These are phyloP conservation scores for Capromys pilorides DNA, from an alignment of 2,797 vertebrate species.

Conservation along the genomic window DNA sequence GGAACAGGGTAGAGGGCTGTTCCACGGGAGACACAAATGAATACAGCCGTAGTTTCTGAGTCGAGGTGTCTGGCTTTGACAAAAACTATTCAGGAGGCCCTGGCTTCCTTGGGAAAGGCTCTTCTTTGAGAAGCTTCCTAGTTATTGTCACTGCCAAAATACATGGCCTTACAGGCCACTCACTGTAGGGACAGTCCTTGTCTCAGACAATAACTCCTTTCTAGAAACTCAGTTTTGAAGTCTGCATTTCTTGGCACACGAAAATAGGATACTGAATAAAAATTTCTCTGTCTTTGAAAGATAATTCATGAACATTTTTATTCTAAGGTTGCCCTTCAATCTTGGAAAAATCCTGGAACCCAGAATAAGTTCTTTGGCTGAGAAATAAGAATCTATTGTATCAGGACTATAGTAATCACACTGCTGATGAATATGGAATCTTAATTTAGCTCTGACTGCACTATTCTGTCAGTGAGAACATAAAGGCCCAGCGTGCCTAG, in stretches of 20 bases:
- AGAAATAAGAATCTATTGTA: too few relatives aligned
- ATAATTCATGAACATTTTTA: too few relatives aligned
- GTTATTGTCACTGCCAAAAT: neutral
- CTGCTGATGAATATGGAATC: too few relatives aligned
- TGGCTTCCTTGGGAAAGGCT: neutral
- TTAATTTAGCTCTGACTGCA: too few relatives aligned
- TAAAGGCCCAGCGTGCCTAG: too few relatives aligned
- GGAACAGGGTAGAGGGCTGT: neutral
- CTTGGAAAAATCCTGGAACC: too few relatives aligned
- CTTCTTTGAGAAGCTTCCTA: neutral
- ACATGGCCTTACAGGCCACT: neutral
- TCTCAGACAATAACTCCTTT: conserved; percentile 15
- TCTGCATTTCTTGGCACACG: conserved; percentile 21
- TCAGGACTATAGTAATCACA: too few relatives aligned
- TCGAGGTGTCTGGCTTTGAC: neutral
- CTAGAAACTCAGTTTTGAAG: neutral
- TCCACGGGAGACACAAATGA: neutral
- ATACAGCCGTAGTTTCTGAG: neutral
- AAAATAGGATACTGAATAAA: neutral
- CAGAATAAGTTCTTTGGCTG: too few relatives aligned
- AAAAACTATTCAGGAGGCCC: neutral
- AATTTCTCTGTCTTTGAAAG: conserved; percentile 28
- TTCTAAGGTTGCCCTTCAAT: too few relatives aligned
- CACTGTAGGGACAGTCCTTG: too few relatives aligned
- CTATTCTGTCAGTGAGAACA: too few relatives aligned